A percentile compares a stretch with the other conserved stretches of the same genome.
Conservation (phyloP, 2,888 invertebrate species). For the Gerris lacustris region DNA sequence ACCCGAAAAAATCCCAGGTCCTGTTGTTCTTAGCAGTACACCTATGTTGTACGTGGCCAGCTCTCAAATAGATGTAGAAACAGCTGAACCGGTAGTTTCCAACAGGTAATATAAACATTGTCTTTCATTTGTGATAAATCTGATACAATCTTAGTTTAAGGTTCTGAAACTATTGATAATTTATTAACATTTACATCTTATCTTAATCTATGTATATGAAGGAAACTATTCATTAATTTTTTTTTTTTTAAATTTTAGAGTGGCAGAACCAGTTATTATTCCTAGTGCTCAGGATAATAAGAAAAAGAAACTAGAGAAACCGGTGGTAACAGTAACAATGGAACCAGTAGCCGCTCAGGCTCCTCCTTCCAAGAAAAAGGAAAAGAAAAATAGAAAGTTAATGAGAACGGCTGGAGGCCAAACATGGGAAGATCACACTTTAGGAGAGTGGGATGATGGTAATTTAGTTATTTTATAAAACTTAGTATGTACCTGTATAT, state of each 20-base stretch:
- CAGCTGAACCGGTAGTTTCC: not conserved
- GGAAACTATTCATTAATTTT: no score
- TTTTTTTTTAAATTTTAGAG: no score
- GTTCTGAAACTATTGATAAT: no score
- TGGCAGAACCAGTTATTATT: no score
- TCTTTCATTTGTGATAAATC: no score
- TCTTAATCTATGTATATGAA: no score
- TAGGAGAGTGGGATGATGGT: slow-evolving; percentile 91
- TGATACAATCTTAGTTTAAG: no score
- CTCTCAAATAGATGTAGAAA: slow-evolving; percentile 34
- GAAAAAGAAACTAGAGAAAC: slow-evolving; percentile 20
- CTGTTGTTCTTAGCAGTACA: slow-evolving; percentile 35
- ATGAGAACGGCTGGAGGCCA: slow-evolving; percentile 86
- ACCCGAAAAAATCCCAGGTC: not conserved
- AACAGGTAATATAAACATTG: not conserved
- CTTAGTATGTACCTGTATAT: no score
- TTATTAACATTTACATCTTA: no score
- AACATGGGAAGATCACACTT: slow-evolving; percentile 89
- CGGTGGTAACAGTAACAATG: slow-evolving; percentile 19
- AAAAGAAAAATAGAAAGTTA: slow-evolving; percentile 55
- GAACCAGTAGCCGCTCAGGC: slow-evolving; percentile 17
- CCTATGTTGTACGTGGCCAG: slow-evolving; percentile 39
- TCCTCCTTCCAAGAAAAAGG: slow-evolving; percentile 37
- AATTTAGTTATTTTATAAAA: slow-evolving; percentile 24
- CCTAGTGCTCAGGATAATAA: not conserved